Conservation (phyloP, 2,113 vertebrate genomes). For the Manacus vitellinus region DNA sequence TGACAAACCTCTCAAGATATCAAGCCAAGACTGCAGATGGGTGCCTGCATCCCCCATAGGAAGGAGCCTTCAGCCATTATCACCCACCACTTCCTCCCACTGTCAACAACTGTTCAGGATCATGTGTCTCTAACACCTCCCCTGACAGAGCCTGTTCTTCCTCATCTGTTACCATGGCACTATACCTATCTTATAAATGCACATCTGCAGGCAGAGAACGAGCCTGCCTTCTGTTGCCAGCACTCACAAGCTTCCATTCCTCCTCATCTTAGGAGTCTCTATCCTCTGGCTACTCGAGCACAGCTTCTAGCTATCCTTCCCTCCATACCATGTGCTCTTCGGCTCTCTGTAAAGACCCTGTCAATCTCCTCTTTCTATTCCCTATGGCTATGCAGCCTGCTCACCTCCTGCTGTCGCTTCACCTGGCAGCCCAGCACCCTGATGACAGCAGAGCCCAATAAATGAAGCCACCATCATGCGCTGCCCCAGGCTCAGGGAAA, state of each 20-base stretch:
- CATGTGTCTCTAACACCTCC: neutral
- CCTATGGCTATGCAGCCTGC: neutral
- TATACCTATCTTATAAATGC: neutral
- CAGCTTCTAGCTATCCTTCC: neutral
- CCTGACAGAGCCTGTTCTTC: conserved; percentile 6
- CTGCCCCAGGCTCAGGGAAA: neutral
- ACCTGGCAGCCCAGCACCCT: neutral
- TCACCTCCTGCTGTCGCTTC: neutral
- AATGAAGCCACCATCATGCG: neutral
- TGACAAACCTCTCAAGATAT: neutral
- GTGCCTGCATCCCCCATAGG: neutral
- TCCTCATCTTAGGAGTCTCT: neutral
- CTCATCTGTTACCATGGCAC: conserved; percentile 23
- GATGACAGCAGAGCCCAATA: neutral
- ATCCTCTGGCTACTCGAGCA: neutral
- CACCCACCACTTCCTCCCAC: neutral
- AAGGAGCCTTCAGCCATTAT: neutral
- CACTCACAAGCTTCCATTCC: neutral
- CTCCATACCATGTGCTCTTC: neutral
- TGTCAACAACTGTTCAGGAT: neutral
- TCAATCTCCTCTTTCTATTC: neutral
- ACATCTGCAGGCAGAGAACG: neutral
- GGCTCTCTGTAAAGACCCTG: neutral
- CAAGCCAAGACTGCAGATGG: neutral
- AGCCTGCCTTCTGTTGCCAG: neutral